These are phyloP conservation scores for Trachurus trachurus DNA, from an alignment of 2,797 vertebrate species.

Conservation along the genomic window DNA sequence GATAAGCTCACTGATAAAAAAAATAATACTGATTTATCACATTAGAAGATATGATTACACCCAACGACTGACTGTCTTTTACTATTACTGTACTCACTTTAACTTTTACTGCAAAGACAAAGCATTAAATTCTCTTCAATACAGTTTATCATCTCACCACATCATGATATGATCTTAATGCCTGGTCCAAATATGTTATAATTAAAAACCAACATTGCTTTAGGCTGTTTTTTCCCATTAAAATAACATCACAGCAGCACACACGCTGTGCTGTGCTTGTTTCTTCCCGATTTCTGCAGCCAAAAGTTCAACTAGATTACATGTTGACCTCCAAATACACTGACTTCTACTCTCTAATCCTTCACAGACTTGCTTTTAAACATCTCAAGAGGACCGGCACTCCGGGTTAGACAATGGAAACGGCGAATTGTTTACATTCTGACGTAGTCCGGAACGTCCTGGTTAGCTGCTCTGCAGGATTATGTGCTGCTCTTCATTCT, in stretches of 20 bases:
- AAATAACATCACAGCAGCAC: neutral
- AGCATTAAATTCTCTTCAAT: neutral
- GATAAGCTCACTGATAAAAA: conserved; percentile 21
- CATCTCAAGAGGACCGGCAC: neutral
- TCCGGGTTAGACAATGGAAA: neutral
- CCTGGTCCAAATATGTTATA: neutral
- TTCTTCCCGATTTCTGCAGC: neutral
- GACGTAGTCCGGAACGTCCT: neutral
- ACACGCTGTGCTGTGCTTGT: neutral
- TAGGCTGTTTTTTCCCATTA: neutral
- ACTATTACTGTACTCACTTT: neutral
- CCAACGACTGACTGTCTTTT: neutral
- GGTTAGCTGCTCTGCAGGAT: neutral
- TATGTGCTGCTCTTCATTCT: neutral
- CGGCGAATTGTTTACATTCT: neutral
- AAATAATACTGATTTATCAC: conserved; percentile 31
- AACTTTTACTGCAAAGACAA: neutral
- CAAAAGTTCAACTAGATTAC: neutral
- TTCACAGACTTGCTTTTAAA: neutral
- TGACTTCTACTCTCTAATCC: neutral
- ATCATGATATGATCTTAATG: neutral
- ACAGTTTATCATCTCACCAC: neutral
- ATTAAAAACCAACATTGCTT: neutral
- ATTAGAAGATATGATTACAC: neutral
- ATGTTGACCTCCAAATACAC: neutral